These are phyloP conservation scores for Tribolium castaneum DNA, from an alignment of 1,140 invertebrate species.

Conservation along the genomic window DNA sequence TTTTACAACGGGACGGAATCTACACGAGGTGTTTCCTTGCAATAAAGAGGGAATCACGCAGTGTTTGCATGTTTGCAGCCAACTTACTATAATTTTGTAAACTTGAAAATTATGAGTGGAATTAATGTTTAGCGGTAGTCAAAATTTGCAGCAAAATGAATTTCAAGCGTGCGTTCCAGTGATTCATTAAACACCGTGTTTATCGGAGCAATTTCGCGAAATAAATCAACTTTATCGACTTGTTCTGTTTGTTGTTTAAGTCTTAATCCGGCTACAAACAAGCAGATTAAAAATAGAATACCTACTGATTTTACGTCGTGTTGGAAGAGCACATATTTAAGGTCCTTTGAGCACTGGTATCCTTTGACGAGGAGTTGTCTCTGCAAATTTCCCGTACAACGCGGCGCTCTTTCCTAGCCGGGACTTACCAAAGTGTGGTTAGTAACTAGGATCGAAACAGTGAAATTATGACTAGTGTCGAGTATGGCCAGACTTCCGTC, in stretches of 20 bases:
- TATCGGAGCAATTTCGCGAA: slow-evolving; percentile 7
- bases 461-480: slow-evolving; percentile 77
- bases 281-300: slow-evolving; percentile 49
- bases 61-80: neutral
- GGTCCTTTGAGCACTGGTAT: slow-evolving; percentile 82
- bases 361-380: slow-evolving; percentile 85
- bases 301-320: slow-evolving; percentile 88
- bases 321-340: slow-evolving; percentile 84
- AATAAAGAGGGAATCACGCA: neutral
- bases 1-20: neutral
- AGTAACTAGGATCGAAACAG: slow-evolving; percentile 80
- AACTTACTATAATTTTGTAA: slow-evolving; percentile 6
- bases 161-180: slow-evolving; percentile 2
- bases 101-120: slow-evolving; percentile 8
- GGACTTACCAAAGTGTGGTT: slow-evolving; percentile 83
- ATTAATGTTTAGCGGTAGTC: slow-evolving; percentile 2
- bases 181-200: slow-evolving; percentile 22
- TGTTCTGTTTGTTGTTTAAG: slow-evolving; percentile 3
- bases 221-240: slow-evolving; percentile 32
- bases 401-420: neutral
- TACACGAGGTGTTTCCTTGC: neutral
- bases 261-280: neutral
- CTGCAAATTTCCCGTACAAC: slow-evolving; percentile 66
- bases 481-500: slow-evolving; percentile 82
- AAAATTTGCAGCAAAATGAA: neutral